These are phyloP conservation scores for Corydoras sp. DNA, from an alignment of 2,113 vertebrate species.

Conservation along the genomic window DNA sequence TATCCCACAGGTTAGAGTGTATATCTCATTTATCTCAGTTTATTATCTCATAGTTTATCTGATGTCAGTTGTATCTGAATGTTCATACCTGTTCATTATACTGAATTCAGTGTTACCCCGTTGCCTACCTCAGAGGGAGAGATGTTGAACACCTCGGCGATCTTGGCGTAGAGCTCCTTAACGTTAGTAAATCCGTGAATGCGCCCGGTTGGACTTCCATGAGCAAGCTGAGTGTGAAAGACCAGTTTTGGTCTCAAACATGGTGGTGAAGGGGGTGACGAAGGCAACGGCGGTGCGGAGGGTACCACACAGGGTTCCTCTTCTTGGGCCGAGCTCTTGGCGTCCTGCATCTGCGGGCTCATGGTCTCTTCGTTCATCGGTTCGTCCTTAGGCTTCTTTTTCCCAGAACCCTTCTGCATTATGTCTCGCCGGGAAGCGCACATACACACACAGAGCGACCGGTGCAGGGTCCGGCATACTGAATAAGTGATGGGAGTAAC, in stretches of 20 bases:
- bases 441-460: slow-evolving; percentile 29
- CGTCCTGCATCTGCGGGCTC: slow-evolving; percentile 66
- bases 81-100: too few relatives aligned
- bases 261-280: slow-evolving; percentile 53
- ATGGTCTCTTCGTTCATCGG: slow-evolving; percentile 63
- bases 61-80: too few relatives aligned
- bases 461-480: slow-evolving; percentile 39
- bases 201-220: slow-evolving; percentile 85
- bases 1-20: too few relatives aligned
- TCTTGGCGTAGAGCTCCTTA: slow-evolving; percentile 92
- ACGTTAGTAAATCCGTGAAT: slow-evolving; percentile 97
- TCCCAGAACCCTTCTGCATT: slow-evolving; percentile 57
- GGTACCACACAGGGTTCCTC: slow-evolving; percentile 48
- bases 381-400: slow-evolving; percentile 47
- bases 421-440: slow-evolving; percentile 37
- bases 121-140: slow-evolving; percentile 85
- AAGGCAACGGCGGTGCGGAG: slow-evolving; percentile 60
- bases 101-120: neutral
- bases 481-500: slow-evolving; percentile 76
- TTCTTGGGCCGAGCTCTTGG: slow-evolving; percentile 53
- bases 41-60: too few relatives aligned
- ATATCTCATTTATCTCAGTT: too few relatives aligned
- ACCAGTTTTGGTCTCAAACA: slow-evolving; percentile 76
- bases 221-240: slow-evolving; percentile 94
- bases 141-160: slow-evolving; percentile 91